Conservation (phyloP, 2,888 invertebrate genomes). For the Ectemnius cavifrons region DNA sequence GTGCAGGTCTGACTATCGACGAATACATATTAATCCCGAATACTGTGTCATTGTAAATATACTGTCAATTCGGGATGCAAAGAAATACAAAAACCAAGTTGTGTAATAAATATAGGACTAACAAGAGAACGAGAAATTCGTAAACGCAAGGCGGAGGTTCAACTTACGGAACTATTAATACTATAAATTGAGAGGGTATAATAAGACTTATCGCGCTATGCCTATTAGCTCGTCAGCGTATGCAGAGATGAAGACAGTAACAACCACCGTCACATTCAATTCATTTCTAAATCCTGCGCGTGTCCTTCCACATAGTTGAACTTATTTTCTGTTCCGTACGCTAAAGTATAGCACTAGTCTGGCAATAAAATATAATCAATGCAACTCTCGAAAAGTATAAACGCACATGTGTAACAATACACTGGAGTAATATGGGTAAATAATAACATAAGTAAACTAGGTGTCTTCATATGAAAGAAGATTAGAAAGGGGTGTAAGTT, state of each 20-base stretch:
- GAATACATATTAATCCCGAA: too few species aligned
- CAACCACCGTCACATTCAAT: conserved; percentile 30
- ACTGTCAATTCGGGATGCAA: too few species aligned
- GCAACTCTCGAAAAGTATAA: too few species aligned
- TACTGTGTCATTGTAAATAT: too few species aligned
- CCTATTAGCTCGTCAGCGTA: conserved; percentile 35
- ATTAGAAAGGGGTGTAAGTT: too few species aligned
- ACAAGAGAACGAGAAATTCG: conserved; percentile 27
- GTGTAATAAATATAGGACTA: background rate
- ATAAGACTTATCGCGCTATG: conserved; percentile 46
- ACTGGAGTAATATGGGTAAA: too few species aligned
- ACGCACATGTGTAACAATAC: too few species aligned
- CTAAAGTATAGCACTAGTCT: too few species aligned
- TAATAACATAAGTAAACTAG: too few species aligned
- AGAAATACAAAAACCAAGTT: conserved; percentile 5
- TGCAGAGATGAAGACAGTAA: conserved; percentile 40
- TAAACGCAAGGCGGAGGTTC: conserved; percentile 47
- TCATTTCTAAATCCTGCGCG: conserved; percentile 21
- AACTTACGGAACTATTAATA: conserved; percentile 65
- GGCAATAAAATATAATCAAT: too few species aligned
- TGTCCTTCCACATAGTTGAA: background rate
- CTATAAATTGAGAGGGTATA: conserved; percentile 58
- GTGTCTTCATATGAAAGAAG: too few species aligned
- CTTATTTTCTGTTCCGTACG: background rate
- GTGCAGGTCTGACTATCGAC: too few species aligned